A percentile compares a stretch with the other conserved stretches of the same genome.
Evolutionary conservation across 2,113 vertebrate genomes (phyloP).

Genomic region (Zootoca vivipara): DNA sequence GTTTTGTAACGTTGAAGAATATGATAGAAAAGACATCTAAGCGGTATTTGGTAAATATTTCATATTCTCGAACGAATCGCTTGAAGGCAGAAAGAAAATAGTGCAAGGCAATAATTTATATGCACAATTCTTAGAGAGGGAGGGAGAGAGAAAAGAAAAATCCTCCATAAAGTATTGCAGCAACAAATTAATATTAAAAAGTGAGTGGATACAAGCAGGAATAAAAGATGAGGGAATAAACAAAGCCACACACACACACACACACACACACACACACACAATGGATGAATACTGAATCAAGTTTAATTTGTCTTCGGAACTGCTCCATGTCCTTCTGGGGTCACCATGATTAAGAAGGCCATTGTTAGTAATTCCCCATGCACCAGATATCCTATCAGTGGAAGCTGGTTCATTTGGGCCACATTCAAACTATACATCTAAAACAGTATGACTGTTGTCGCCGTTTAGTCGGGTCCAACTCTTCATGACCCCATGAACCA

Average conservation of each 20-base stretch:
- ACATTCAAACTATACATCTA: too few species aligned
- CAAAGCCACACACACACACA: not conserved
- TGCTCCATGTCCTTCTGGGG: too few species aligned
- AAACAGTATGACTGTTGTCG: too few species aligned
- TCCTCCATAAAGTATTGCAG: not conserved
- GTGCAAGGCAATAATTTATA: constrained; percentile 25
- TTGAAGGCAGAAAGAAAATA: constrained; percentile 52
- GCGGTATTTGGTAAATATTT: constrained; percentile 69
- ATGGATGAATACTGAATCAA: too few species aligned
- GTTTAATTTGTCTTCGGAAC: too few species aligned
- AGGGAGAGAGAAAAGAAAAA: not conserved
- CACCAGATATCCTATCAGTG: too few species aligned
- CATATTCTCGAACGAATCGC: constrained; percentile 44
- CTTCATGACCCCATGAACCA: too few species aligned
- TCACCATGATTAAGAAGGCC: too few species aligned
- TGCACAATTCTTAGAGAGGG: constrained; percentile 12
- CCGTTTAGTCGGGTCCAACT: too few species aligned
- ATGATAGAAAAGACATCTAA: constrained; percentile 58
- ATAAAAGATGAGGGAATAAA: fast-evolving
- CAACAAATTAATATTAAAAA: not conserved
- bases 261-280: too few species aligned
- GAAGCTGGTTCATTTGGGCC: too few species aligned
- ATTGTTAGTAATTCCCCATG: too few species aligned
- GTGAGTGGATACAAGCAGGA: fast-evolving
- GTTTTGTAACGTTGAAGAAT: constrained; percentile 70